Base-by-base conservation (phyloP, 2,113 vertebrate species). In the Octodon degus region DNA sequence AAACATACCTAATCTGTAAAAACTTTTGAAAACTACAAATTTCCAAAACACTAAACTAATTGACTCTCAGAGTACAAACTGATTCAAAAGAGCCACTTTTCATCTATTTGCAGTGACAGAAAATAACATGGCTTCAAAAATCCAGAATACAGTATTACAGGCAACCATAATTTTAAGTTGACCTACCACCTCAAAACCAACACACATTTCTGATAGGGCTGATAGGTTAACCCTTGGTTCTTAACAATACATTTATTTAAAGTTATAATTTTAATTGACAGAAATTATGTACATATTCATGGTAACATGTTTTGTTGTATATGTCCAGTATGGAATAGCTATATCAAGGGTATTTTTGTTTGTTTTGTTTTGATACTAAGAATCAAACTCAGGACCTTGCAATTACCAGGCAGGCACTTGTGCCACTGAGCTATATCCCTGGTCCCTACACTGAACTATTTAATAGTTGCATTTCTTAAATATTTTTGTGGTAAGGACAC, bases 221-320 rank as follows among this genome's bases (percentile, higher is more conserved):
- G 30, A 72, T 86, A 90, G 70, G 14, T 87, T 92, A 79, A 87
- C 34, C 76, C 67, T 50, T 85, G n/a, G 1, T 70, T 63, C 84
- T 90, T 72, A 22, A 43, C 22, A 77, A 16, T 74, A 40, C 4
- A 82, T 90, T 65, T 93, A n/a, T 53, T 88, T 50, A 74, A 82
- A 91, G 25, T 94, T 91, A 81, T 24, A 89, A 60, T 81, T 90
- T 77, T 40, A 86, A 86, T 55, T 76, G 43, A 27, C 43, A 79
- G 84, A 84, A 84, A 63, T 47, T 50, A 3, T 65, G 50, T 10
- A 7, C 37, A 7, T 65, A 40, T 70, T 91, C 43, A 40, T 47
- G 24, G 24, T 53, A 63, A 12, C 55, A 50, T 93, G 53, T 67
- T 86, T 85, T 86, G 7, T 24, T 63, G 53, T 85, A 30, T 50